A percentile compares a stretch with the other conserved stretches of the same genome.
Conservation (phyloP, 2,888 invertebrate species). For the Boloria selene region DNA sequence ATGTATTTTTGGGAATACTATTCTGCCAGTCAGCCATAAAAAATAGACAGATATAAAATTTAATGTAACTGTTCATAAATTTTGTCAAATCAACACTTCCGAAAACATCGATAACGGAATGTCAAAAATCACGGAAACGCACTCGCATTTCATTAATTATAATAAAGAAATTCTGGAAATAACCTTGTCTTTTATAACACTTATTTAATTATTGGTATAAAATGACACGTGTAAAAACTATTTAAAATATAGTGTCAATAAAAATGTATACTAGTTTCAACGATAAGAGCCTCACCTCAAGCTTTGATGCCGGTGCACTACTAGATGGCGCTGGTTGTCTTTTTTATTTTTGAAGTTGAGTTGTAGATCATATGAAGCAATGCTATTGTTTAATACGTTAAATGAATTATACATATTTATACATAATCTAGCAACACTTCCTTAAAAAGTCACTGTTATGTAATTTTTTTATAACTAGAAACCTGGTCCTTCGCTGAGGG, state of each 20-base stretch:
- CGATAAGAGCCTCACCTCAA: constrained; percentile 29
- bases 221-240: constrained; percentile 40
- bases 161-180: background rate
- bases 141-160: background rate
- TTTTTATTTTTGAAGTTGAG: too few species aligned
- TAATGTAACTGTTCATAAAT: too few species aligned
- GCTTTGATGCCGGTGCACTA: constrained; percentile 20
- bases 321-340: constrained; percentile 54
- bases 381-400: background rate
- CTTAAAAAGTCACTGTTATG: too few species aligned
- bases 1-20: too few species aligned
- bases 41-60: background rate
- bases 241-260: constrained; percentile 39
- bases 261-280: constrained; percentile 29
- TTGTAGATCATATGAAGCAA: constrained; percentile 28
- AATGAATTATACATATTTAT: too few species aligned
- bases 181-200: constrained; percentile 12
- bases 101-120: background rate
- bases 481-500: too few species aligned
- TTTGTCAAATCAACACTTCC: background rate
- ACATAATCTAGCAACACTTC: too few species aligned
- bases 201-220: constrained; percentile 29
- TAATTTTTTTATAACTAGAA: too few species aligned
- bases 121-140: background rate
- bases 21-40: background rate